Base-by-base conservation (phyloP, 1,140 invertebrate species). In the Drosophila watanabei region DNA sequence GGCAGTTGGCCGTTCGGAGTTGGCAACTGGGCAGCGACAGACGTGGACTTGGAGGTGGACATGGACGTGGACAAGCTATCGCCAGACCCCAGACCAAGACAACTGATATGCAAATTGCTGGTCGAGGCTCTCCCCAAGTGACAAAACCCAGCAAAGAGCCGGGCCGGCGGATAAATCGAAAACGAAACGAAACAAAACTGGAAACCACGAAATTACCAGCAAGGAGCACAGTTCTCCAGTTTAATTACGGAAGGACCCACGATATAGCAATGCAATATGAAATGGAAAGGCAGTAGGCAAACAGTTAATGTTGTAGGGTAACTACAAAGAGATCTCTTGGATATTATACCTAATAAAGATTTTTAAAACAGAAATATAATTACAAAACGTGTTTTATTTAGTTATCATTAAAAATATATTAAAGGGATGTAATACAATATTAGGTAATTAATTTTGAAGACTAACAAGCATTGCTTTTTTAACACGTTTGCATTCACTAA, bases 91-190 rank as follows among this genome's bases (percentile, higher is more conserved):
- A 79, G 66, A 57, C 49, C 61, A 56, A 73, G 54, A 66, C 56
- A 66, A 73, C 79, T 90, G 86, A 89, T 90, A 89, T 89, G 86
- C 86, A 89, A 89, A 89, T 89, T 82, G 73, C 85, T 86, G 80
- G 78, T 24, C 60, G 52, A 69, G 78, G 57, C 82, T 79, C 82
- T 79, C 70, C 82, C 43, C 24, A 3, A 84, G 73, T 87, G 83
- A 88, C 84, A 78, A 78, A 70, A 68, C 64, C 43, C 56, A 24
- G 56, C 73, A 62, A 24, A 28, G 41, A 70, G 41, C 51, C 32
- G 35, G 9, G 33, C 13, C 33, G 32, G 45, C 18, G 48, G 46
- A 57, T 75, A 73, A 64, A 68, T 68, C 30, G 37, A 69, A 48
- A 77, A 39, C 46, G 63, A 79, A 77, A 57, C 54, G 59, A 73